Percentiles rank a stretch among this genome's conserved stretches.
These are phyloP conservation scores for Schmidtea mediterranea DNA, from an alignment of 1,140 invertebrate genomes.

Conservation along the genomic window DNA sequence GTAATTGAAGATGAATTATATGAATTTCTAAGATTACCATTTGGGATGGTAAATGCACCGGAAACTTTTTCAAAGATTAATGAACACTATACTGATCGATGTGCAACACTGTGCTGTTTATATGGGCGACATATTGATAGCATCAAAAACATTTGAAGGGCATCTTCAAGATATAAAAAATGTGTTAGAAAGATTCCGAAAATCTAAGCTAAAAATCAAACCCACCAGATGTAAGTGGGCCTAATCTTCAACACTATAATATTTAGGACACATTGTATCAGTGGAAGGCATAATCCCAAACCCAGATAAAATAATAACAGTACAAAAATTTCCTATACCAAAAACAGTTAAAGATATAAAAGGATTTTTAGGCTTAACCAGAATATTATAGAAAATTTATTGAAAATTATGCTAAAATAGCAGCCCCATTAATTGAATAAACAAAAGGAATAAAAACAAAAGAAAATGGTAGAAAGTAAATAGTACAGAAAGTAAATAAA, in stretches of 20 bases:
- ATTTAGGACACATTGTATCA: no score
- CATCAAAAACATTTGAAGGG: no score
- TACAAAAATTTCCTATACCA: constrained; percentile 7
- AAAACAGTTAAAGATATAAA: constrained; percentile 8
- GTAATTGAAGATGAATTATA: constrained; percentile 8
- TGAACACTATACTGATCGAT: constrained; percentile 10
- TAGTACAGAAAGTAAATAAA: no score
- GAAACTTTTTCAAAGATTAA: constrained; percentile 14
- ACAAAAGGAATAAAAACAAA: constrained; percentile 5
- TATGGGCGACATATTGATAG: no score
- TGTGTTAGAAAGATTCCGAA: no score
- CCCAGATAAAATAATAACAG: constrained; percentile 7
- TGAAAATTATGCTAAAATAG: constrained; percentile 8
- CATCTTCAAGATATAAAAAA: no score
- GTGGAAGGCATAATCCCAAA: constrained; percentile 5
- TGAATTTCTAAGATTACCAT: constrained; percentile 13
- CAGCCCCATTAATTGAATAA: constrained; percentile 8
- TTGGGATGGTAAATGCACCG: constrained; percentile 14
- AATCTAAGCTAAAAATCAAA: no score
- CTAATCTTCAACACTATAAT: no score
- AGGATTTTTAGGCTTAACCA: constrained; percentile 8
- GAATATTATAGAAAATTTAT: constrained; percentile 11
- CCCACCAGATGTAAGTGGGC: no score
- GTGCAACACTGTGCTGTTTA: no score
- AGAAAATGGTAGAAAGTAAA: constrained; percentile 5